These are phyloP conservation scores for Cistogaster globosa DNA, from an alignment of 2,888 invertebrate species.

Conservation along the genomic window DNA sequence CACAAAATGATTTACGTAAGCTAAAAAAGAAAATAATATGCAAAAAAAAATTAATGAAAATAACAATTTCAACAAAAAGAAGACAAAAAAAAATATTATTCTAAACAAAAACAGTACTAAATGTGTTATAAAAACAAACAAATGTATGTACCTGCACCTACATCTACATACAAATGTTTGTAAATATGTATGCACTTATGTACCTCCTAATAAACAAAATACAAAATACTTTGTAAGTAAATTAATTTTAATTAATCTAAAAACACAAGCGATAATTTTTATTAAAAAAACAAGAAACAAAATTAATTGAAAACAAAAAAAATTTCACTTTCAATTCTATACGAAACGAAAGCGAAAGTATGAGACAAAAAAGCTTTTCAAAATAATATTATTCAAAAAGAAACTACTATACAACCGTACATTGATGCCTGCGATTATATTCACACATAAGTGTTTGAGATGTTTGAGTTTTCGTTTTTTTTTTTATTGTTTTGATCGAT, in stretches of 20 bases:
- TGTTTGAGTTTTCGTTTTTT: not conserved
- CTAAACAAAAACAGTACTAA: slow-evolving; percentile 7
- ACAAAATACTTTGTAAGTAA: slow-evolving; percentile 20
- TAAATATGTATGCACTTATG: not conserved
- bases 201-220: not conserved
- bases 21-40: slow-evolving; percentile 35
- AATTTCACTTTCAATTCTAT: slow-evolving; percentile 63
- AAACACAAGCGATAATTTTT: slow-evolving; percentile 20
- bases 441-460: too few relatives aligned
- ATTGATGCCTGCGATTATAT: too few relatives aligned
- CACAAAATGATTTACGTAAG: slow-evolving; percentile 51
- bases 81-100: not conserved
- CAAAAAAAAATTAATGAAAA: slow-evolving; percentile 13
- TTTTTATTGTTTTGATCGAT: slow-evolving; percentile 47
- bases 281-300: slow-evolving; percentile 26
- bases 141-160: not conserved
- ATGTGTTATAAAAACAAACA: not conserved
- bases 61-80: slow-evolving; percentile 10
- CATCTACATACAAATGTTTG: not conserved
- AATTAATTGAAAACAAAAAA: slow-evolving; percentile 22
- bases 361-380: slow-evolving; percentile 3
- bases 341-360: slow-evolving; percentile 58
- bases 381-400: slow-evolving; percentile 22
- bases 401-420: not conserved
- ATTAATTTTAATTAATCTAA: slow-evolving; percentile 9